These are phyloP conservation scores for Melieria picta DNA, from an alignment of 2,888 invertebrate species.

Conservation along the genomic window DNA sequence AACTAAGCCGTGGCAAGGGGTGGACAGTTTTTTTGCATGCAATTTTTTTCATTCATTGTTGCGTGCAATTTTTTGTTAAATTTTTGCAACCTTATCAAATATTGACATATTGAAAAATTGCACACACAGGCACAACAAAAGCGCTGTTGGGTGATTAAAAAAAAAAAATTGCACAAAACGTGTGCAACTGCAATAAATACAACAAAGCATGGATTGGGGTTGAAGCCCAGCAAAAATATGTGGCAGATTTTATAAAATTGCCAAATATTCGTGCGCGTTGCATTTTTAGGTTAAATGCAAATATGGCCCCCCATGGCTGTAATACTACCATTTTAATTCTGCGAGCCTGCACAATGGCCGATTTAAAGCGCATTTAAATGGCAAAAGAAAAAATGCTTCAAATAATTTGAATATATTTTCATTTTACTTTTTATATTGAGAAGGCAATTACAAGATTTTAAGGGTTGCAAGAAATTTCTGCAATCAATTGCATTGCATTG, in stretches of 20 bases:
- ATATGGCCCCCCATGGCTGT: too few relatives aligned
- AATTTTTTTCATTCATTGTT: neutral
- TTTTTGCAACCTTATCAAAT: constrained; percentile 18
- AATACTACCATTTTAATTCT: neutral
- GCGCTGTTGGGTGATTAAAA: neutral
- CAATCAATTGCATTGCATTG: too few relatives aligned
- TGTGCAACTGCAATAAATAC: too few relatives aligned
- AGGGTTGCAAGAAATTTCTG: constrained; percentile 15
- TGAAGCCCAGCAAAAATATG: too few relatives aligned
- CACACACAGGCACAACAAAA: constrained; percentile 12
- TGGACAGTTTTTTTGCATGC: constrained; percentile 7
- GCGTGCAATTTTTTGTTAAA: too few relatives aligned
- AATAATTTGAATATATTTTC: too few relatives aligned
- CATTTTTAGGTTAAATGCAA: too few relatives aligned
- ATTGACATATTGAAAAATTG: constrained; percentile 28
- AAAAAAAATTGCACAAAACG: neutral
- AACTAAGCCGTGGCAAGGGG: constrained; percentile 6
- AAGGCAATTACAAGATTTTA: constrained; percentile 2
- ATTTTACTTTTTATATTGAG: too few relatives aligned
- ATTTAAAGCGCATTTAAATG: constrained; percentile 11
- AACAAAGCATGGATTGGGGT: too few relatives aligned
- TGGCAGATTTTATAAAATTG: neutral
- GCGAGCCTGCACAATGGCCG: neutral
- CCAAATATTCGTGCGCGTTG: constrained; percentile 18
- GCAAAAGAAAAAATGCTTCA: neutral